phyloP scores from a whole-genome alignment of 2,113 vertebrate genomes.

The Varanus komodoensis region DNA sequence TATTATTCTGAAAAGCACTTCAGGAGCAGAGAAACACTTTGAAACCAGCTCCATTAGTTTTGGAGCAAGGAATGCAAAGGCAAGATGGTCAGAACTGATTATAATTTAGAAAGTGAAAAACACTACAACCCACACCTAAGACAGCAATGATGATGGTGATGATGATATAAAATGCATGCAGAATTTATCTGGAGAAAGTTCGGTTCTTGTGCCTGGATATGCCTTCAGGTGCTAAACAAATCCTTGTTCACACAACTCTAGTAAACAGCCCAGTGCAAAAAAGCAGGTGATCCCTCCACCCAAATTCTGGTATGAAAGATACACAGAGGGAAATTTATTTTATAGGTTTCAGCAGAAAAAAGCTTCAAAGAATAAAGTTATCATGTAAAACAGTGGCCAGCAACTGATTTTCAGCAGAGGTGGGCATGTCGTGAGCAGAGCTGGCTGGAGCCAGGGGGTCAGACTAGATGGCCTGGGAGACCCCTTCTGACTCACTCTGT shows the following conservation, averaged over 20 bases:
- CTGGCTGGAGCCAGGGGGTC: too few relatives aligned
- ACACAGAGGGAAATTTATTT: too few relatives aligned
- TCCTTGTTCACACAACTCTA: background rate
- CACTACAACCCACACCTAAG: too few relatives aligned
- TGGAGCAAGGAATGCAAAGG: constrained; percentile 16
- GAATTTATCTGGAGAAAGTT: background rate
- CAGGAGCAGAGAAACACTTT: constrained; percentile 28
- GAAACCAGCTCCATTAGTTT: constrained; percentile 22
- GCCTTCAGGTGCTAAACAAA: constrained; percentile 20
- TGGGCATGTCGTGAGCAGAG: too few relatives aligned
- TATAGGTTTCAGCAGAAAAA: too few relatives aligned
- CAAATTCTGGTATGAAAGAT: too few relatives aligned
- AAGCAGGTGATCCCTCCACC: too few relatives aligned
- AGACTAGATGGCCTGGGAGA: too few relatives aligned
- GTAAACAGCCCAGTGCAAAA: background rate
- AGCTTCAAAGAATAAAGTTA: too few relatives aligned
- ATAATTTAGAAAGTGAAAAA: constrained; percentile 2
- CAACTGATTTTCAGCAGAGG: too few relatives aligned
- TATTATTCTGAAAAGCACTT: constrained; percentile 32
- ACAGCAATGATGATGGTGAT: constrained; percentile 16
- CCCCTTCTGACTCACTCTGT: too few relatives aligned
- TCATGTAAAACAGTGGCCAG: too few relatives aligned
- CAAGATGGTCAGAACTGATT: constrained; percentile 22
- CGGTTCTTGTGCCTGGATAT: background rate
- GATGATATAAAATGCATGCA: constrained; percentile 1